These are phyloP conservation scores for Drepanosiphum platanoidis DNA, from an alignment of 2,888 invertebrate genomes.

Conservation along the genomic window DNA sequence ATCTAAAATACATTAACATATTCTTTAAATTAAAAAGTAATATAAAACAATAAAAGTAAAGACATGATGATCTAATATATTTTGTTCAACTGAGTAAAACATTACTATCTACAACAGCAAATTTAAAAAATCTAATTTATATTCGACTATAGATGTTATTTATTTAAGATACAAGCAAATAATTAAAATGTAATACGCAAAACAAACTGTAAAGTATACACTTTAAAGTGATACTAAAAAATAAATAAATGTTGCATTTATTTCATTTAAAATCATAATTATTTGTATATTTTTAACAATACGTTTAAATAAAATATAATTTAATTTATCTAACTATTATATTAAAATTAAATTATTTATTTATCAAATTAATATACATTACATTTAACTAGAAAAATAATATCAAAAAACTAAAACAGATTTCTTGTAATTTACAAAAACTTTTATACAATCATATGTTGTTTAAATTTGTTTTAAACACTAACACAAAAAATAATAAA, in stretches of 20 bases:
- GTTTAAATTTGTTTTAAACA: no score
- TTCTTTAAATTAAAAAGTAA: constrained; percentile 18
- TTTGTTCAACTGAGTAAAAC: not conserved
- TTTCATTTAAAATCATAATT: not conserved
- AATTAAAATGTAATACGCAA: not conserved
- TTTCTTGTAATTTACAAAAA: no score
- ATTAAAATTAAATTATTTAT: no score
- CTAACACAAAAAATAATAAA: no score
- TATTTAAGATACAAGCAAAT: constrained; percentile 26
- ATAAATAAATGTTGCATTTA: not conserved
- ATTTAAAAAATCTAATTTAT: not conserved
- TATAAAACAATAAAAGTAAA: not conserved
- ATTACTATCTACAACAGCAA: not conserved
- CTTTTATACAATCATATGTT: no score
- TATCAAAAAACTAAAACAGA: no score
- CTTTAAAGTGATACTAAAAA: not conserved
- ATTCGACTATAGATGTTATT: not conserved
- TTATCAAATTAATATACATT: no score
- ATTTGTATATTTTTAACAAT: not conserved
- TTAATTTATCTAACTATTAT: no score
- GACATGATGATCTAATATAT: not conserved
- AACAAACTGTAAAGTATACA: not conserved
- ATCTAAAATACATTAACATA: constrained; percentile 47
- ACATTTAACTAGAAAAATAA: no score
- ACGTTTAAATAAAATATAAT: no score